Percentiles rank a stretch among this genome's conserved stretches.
Evolutionary conservation across 2,888 invertebrate species (phyloP).

Genomic region (Anodontia alba): DNA sequence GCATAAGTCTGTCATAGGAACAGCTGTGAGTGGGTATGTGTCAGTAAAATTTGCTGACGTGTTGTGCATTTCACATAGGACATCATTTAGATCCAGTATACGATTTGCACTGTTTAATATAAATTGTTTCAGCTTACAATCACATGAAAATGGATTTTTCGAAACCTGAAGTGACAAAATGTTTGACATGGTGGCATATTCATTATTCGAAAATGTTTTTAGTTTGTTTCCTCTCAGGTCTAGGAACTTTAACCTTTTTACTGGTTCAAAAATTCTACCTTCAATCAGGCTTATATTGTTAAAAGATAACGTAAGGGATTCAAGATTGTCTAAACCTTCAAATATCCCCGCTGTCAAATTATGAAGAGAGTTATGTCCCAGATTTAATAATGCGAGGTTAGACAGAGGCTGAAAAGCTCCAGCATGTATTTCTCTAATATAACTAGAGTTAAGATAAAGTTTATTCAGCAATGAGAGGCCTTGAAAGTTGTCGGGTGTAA

Average conservation of each 20-base stretch:
- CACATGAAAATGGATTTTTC: constrained; percentile 60
- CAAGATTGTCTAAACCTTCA: constrained; percentile 54
- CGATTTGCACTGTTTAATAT: constrained; percentile 16
- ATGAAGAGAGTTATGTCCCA: constrained; percentile 42
- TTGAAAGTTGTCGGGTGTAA: neutral
- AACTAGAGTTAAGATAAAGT: neutral
- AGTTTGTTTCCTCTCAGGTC: constrained; percentile 62
- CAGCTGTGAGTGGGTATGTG: neutral
- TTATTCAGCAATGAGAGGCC: neutral
- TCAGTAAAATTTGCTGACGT: neutral
- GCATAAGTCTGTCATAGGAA: constrained; percentile 23
- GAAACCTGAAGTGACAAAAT: constrained; percentile 57
- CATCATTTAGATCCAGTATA: constrained; percentile 19
- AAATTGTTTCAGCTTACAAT: constrained; percentile 42
- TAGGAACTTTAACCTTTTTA: constrained; percentile 50
- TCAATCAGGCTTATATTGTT: constrained; percentile 47
- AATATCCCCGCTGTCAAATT: constrained; percentile 56
- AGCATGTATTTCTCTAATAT: constrained; percentile 26
- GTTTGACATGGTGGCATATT: constrained; percentile 35
- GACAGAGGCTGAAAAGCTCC: constrained; percentile 32
- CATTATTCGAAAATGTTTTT: constrained; percentile 36
- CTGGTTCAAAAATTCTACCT: constrained; percentile 47
- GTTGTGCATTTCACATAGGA: constrained; percentile 12
- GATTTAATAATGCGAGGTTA: constrained; percentile 25
- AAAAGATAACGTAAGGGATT: constrained; percentile 54